Evolutionary conservation across 2,888 invertebrate species (phyloP).

Genomic region (Melanostoma scalare): DNA sequence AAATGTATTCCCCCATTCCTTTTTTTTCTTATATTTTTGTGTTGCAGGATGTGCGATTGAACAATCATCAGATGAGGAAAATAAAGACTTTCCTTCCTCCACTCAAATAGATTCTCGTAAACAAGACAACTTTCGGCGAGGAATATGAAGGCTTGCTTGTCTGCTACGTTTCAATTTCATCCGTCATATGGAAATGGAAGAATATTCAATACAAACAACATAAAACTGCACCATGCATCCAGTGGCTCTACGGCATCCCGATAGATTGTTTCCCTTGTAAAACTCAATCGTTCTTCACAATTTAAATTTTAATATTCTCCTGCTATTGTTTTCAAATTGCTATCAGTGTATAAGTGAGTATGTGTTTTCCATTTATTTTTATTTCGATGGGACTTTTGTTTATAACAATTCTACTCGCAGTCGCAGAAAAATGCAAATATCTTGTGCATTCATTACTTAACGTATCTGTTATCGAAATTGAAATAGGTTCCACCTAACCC

Average conservation of each 20-base stretch:
- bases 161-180: too few species aligned
- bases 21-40: too few species aligned
- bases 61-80: constrained; percentile 25
- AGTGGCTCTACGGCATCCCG: neutral
- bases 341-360: neutral
- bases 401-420: constrained; percentile 11
- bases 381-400: constrained; percentile 24
- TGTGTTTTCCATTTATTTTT: constrained; percentile 17
- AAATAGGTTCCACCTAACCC: neutral
- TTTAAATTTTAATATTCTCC: constrained; percentile 48
- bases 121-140: too few species aligned
- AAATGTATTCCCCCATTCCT: too few species aligned
- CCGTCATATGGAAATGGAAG: too few species aligned
- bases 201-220: neutral
- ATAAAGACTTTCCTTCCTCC: neutral
- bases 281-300: constrained; percentile 41
- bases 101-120: too few species aligned
- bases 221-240: constrained; percentile 16
- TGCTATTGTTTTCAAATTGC: neutral
- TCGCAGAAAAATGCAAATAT: constrained; percentile 41
- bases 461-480: constrained; percentile 17
- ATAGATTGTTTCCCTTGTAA: constrained; percentile 30
- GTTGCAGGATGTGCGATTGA: constrained; percentile 2
- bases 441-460: constrained; percentile 47
- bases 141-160: neutral